Base-by-base conservation (phyloP, 2,113 vertebrate genomes). In the Stegastes partitus region DNA sequence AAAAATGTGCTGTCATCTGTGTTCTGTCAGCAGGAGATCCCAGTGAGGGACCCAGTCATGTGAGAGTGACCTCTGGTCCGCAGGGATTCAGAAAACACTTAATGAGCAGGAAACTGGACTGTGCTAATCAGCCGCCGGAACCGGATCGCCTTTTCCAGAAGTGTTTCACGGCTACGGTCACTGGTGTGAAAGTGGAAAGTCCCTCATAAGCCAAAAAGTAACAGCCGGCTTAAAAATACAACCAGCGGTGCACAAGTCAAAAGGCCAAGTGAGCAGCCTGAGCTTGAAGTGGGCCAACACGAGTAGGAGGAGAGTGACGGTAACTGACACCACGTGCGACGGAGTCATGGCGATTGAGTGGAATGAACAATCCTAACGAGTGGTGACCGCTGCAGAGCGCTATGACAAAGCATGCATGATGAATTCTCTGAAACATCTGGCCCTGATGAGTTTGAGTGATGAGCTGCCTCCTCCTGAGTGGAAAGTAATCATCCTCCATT, bases 131-230 rank as follows among this genome's bases (percentile, higher is more conserved):
- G 86, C 78, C 87, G 0, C 37, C 55, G 14, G 93, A 95, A 42
- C 85, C 93, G 0, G 91, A 91, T 47, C 71, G 45, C 21, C 77
- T 95, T 34, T 94, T 96, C 72, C 94, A 95, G 88, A 87, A 84
- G 50, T 95, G 94, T 91, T 97, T 96, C 81, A 93, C 91, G 50
- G 90, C 94, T 22, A 76, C 92, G 22, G 81, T 91, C 69, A 92
- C 86, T 0, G 47, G 85, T 12, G 83, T 89, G 0, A 74, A 94
- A 74, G 89, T 93, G 26, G 93, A 94, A 77, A 93, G 90, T 79
- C 92, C 94, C 55, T 82, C 86, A 5, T 91, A 87, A 58, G 44
- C 16, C 47, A 8, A 6, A 50, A n/a, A 49, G 8, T 19, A n/a
- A 50, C 16, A 34, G 1, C 31, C 31, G 7, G 47, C 6, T 10